Percentiles rank a stretch among this genome's conserved stretches.
phyloP scores from a whole-genome alignment of 2,113 vertebrate species.

The Laticauda colubrina region DNA sequence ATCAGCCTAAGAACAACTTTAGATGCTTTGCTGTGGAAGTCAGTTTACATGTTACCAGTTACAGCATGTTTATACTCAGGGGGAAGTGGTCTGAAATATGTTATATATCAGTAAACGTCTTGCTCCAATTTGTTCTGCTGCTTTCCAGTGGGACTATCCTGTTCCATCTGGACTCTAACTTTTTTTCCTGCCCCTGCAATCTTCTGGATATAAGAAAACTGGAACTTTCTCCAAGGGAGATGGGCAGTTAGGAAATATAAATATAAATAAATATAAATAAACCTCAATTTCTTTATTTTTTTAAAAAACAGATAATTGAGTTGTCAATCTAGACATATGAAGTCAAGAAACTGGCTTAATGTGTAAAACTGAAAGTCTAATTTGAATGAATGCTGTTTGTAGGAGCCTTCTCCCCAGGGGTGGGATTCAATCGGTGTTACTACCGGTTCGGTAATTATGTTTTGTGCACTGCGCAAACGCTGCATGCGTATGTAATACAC shows the following conservation, averaged over 20 bases:
- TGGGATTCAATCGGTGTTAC: too few relatives aligned
- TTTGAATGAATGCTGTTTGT: not conserved
- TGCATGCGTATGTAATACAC: too few relatives aligned
- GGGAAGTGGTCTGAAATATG: not conserved
- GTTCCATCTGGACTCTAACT: not conserved
- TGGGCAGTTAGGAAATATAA: not conserved
- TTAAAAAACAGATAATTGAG: not conserved
- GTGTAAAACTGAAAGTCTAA: not conserved
- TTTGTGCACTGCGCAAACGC: too few relatives aligned
- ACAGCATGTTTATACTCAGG: not conserved
- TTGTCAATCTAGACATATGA: not conserved
- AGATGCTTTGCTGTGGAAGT: not conserved
- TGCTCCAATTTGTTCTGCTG: not conserved
- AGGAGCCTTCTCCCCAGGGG: not conserved
- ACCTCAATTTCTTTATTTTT: not conserved
- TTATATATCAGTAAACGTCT: not conserved
- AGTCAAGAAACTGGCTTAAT: not conserved
- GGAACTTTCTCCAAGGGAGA: not conserved
- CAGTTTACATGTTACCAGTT: not conserved
- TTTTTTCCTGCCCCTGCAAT: not conserved
- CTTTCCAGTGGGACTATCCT: not conserved
- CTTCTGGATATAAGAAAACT: not conserved
- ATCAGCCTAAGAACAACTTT: not conserved
- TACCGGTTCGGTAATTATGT: too few relatives aligned
- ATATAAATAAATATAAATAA: not conserved